phyloP scores from a whole-genome alignment of 2,888 invertebrate species.

The Leptopterna dolabrata region DNA sequence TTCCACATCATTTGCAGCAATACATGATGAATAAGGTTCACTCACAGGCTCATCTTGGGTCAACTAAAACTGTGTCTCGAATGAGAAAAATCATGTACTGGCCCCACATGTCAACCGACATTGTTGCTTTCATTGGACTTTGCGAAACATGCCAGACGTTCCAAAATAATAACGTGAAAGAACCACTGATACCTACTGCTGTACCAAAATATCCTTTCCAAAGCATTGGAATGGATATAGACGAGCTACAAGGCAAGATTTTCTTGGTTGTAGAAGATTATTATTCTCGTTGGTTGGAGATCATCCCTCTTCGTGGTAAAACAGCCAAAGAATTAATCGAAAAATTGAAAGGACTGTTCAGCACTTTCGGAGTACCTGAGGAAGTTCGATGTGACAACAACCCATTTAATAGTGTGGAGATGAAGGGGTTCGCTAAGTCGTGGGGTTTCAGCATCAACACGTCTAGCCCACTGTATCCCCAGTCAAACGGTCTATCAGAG shows the following conservation, averaged over 20 bases:
- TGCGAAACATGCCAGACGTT: slow-evolving; percentile 3
- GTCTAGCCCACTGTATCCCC: not conserved
- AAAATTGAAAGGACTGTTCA: not conserved
- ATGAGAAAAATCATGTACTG: not conserved
- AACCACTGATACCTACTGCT: not conserved
- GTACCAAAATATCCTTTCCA: slow-evolving; percentile 18
- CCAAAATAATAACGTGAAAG: slow-evolving; percentile 20
- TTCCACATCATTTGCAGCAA: not conserved
- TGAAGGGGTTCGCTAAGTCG: not conserved
- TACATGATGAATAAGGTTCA: not conserved
- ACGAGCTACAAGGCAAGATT: not conserved
- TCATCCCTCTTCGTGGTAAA: not conserved
- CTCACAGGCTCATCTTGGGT: slow-evolving; percentile 30
- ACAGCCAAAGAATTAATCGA: not conserved
- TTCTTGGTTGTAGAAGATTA: slow-evolving; percentile 5
- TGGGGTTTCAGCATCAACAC: not conserved
- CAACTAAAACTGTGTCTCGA: slow-evolving; percentile 2
- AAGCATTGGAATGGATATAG: slow-evolving; percentile 19
- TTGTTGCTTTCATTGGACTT: slow-evolving; percentile 5
- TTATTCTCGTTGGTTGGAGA: not conserved
- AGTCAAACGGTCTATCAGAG: not conserved
- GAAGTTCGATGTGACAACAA: not conserved
- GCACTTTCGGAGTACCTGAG: not conserved
- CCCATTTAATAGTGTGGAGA: not conserved
- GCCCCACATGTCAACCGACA: not conserved